Percentiles rank a stretch among this genome's conserved stretches.
Evolutionary conservation across 2,113 vertebrate species (phyloP).

Genomic region (Agapornis roseicollis): DNA sequence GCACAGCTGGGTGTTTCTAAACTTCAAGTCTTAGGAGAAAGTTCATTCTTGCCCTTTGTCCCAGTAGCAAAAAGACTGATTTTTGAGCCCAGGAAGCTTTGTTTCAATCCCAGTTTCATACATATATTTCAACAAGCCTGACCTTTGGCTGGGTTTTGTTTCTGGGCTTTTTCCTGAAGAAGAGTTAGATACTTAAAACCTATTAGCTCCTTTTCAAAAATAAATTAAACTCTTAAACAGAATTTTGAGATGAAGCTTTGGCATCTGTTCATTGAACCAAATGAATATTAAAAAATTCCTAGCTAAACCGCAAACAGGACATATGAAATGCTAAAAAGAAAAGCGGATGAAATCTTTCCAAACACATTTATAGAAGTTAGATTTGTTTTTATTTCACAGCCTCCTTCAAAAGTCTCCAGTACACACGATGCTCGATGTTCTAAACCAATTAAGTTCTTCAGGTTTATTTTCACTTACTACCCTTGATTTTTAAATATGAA

Average conservation of each 20-base stretch:
- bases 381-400: conserved; percentile 14
- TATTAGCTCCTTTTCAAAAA: conserved; percentile 39
- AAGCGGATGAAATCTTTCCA: conserved; percentile 11
- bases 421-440: not conserved
- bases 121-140: not conserved
- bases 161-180: not conserved
- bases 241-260: conserved; percentile 23
- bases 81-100: conserved; percentile 9
- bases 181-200: conserved; percentile 7
- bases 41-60: not conserved
- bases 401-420: not conserved
- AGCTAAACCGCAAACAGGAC: conserved; percentile 31
- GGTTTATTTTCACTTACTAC: not conserved
- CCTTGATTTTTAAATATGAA: not conserved
- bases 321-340: conserved; percentile 4
- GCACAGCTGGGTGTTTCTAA: conserved; percentile 7
- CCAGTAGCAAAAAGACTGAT: not conserved
- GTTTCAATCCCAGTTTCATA: conserved; percentile 1
- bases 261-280: conserved; percentile 30
- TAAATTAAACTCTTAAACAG: conserved; percentile 32
- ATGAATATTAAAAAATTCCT: conserved; percentile 63
- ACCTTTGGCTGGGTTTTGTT: conserved; percentile 42
- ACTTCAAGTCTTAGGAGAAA: not conserved
- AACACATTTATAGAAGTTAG: not conserved
- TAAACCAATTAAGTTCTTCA: not conserved